phyloP scores from a whole-genome alignment of 2,888 invertebrate genomes.

The Lypha dubia region DNA sequence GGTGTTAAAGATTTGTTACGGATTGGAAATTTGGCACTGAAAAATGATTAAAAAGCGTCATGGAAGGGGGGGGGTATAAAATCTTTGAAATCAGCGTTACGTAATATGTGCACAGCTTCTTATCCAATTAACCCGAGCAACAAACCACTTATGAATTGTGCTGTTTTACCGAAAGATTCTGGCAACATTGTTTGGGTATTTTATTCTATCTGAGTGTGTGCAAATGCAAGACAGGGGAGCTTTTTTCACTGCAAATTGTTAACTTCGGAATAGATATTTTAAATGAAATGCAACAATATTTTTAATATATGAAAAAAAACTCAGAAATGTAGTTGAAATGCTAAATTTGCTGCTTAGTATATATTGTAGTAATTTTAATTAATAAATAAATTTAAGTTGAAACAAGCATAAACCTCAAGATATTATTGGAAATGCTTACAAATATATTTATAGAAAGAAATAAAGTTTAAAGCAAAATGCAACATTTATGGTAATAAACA shows the following conservation, averaged over 20 bases:
- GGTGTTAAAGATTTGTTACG: too few relatives aligned
- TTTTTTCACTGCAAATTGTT: background rate
- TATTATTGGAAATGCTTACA: conserved; percentile 21
- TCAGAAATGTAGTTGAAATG: too few relatives aligned
- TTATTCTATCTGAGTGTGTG: background rate
- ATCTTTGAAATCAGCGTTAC: too few relatives aligned
- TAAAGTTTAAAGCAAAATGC: conserved; percentile 36
- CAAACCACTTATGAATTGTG: too few relatives aligned
- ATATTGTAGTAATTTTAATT: conserved; percentile 1
- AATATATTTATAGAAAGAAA: conserved; percentile 5
- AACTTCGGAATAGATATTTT: background rate
- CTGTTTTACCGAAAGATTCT: background rate
- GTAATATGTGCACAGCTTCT: too few relatives aligned
- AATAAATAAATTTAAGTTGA: conserved; percentile 13
- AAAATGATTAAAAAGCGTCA: too few relatives aligned
- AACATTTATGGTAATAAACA: conserved; percentile 60
- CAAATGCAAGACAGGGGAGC: background rate
- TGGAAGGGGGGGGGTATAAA: too few relatives aligned
- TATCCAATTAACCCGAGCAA: too few relatives aligned
- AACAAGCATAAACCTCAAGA: conserved; percentile 18
- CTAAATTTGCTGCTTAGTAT: background rate
- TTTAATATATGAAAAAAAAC: too few relatives aligned
- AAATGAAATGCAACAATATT: background rate
- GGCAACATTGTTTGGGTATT: conserved; percentile 2
- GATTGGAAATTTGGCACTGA: too few relatives aligned